phyloP scores from a whole-genome alignment of 2,113 vertebrate species.

The Cromileptes altivelis region DNA sequence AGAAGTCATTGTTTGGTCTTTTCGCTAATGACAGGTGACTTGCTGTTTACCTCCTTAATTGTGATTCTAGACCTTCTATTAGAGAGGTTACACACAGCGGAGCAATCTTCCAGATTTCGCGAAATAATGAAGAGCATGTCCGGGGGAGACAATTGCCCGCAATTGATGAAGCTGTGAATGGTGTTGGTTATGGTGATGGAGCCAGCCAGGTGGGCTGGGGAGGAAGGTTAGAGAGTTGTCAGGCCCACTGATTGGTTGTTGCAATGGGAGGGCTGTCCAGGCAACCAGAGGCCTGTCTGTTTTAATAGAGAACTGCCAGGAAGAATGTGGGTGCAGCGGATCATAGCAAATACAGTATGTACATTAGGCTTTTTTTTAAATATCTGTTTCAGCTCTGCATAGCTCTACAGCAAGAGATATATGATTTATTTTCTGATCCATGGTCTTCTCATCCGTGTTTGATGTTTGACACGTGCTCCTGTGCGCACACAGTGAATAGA shows the following conservation, averaged over 20 bases:
- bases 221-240: constrained; percentile 57
- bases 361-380: neutral
- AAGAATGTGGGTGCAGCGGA: constrained; percentile 11
- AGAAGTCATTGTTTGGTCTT: constrained; percentile 42
- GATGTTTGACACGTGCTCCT: constrained; percentile 50
- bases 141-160: constrained; percentile 64
- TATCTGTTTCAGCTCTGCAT: constrained; percentile 33
- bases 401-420: neutral
- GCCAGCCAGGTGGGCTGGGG: constrained; percentile 37
- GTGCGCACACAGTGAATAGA: constrained; percentile 23
- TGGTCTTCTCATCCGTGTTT: constrained; percentile 46
- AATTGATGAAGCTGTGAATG: constrained; percentile 61
- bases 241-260: constrained; percentile 50
- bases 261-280: constrained; percentile 31
- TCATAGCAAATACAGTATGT: constrained; percentile 10
- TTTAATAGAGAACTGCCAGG: constrained; percentile 46
- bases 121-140: constrained; percentile 63
- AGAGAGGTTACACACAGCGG: constrained; percentile 39
- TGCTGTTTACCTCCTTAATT: constrained; percentile 62
- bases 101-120: constrained; percentile 59
- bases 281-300: neutral
- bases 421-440: constrained; percentile 56
- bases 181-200: constrained; percentile 39
- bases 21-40: constrained; percentile 63
- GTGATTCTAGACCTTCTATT: constrained; percentile 61